These are phyloP conservation scores for Macrostomum lignano DNA, from an alignment of 1,140 invertebrate genomes.

Conservation along the genomic window DNA sequence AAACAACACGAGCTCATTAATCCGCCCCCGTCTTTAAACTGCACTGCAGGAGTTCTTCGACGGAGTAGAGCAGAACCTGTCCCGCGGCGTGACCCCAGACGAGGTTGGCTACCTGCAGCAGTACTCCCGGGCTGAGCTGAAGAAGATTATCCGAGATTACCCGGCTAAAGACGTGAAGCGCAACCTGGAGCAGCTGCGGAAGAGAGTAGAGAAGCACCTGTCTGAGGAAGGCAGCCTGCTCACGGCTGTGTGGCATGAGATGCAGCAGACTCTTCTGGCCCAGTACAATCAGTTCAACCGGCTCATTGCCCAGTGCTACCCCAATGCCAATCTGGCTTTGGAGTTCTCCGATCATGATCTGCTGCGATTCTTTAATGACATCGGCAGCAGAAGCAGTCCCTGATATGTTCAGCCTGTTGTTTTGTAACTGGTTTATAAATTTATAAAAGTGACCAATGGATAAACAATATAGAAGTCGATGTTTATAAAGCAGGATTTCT, in stretches of 20 bases:
- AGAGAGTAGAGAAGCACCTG: conserved; percentile 83
- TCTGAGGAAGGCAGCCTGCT: conserved; percentile 73
- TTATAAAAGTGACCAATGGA: too few relatives aligned
- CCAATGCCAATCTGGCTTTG: conserved; percentile 63
- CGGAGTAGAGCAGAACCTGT: conserved; percentile 59
- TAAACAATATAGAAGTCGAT: too few relatives aligned
- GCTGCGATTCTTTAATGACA: conserved; percentile 81
- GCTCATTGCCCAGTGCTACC: conserved; percentile 76
- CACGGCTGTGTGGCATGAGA: conserved; percentile 88
- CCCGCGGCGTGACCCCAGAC: conserved; percentile 68
- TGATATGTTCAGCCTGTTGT: too few relatives aligned
- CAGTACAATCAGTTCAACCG: conserved; percentile 79
- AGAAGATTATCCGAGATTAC: conserved; percentile 78
- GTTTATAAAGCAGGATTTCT: too few relatives aligned
- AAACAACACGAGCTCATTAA: too few relatives aligned
- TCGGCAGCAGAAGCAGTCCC: too few relatives aligned
- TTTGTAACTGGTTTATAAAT: too few relatives aligned
- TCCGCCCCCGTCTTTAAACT: conserved; percentile 2
- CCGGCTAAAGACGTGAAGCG: conserved; percentile 72
- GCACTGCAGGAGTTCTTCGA: conserved; percentile 59
- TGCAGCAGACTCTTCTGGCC: conserved; percentile 92
- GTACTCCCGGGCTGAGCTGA: conserved; percentile 77
- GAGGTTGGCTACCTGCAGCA: conserved; percentile 91
- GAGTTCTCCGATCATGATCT: conserved; percentile 90
- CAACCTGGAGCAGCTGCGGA: conserved; percentile 69